phyloP scores from a whole-genome alignment of 1,140 invertebrate species.

The Cotesia chilonis region DNA sequence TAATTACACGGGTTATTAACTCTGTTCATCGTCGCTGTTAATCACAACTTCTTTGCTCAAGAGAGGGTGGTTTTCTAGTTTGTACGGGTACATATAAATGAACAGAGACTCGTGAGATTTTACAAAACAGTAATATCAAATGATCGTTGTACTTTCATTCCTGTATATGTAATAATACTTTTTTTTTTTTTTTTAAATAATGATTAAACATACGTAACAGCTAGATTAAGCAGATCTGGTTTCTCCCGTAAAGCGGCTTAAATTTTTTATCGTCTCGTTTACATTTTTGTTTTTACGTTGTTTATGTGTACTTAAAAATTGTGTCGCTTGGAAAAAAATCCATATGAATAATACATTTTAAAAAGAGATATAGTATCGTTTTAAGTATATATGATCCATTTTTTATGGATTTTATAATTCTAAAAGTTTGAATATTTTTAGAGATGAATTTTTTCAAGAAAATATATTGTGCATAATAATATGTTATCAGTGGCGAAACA shows the following conservation, averaged over 20 bases:
- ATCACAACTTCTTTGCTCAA: conserved; percentile 30
- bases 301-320: no score
- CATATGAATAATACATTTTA: no score
- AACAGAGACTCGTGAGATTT: conserved; percentile 11
- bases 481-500: conserved; percentile 4
- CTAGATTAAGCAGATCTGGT: neutral
- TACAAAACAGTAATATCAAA: neutral
- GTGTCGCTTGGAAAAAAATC: no score
- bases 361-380: no score
- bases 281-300: neutral
- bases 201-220: conserved; percentile 1
- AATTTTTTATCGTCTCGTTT: neutral
- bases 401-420: no score
- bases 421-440: neutral
- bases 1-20: conserved; percentile 41
- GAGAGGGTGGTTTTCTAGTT: conserved; percentile 1
- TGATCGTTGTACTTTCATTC: neutral
- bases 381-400: no score
- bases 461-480: conserved; percentile 10
- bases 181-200: neutral
- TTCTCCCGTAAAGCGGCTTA: neutral
- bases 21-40: conserved; percentile 38
- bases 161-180: neutral
- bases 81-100: neutral
- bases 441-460: neutral